Conservation (phyloP, 2,113 vertebrate species). For the Orthonyx spaldingii region DNA sequence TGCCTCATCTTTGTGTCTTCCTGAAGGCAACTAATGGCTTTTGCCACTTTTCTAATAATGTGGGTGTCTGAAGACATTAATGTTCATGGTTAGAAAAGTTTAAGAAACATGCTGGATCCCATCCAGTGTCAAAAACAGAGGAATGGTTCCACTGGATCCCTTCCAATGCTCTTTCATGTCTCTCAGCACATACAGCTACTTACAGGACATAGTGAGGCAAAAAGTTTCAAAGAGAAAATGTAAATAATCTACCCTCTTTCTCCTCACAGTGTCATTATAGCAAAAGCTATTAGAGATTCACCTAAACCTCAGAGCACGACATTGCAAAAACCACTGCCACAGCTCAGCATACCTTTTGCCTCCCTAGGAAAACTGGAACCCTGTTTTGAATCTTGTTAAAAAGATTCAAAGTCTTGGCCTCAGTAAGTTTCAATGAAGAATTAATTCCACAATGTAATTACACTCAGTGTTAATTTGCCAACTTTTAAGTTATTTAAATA, state of each 20-base stretch:
- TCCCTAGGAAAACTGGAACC: background rate
- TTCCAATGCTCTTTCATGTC: background rate
- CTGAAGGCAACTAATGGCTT: background rate
- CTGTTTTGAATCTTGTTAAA: background rate
- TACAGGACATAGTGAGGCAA: background rate
- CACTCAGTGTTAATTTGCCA: background rate
- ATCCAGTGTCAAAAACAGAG: background rate
- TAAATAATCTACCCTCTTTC: background rate
- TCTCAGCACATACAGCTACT: background rate
- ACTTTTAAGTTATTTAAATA: slow-evolving; percentile 36
- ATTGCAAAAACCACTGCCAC: background rate
- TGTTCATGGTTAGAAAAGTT: background rate
- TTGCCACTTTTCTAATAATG: background rate
- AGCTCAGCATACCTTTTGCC: background rate
- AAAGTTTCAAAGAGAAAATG: background rate
- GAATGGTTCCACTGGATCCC: background rate
- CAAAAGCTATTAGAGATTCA: background rate
- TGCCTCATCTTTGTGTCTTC: background rate
- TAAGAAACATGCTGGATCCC: background rate
- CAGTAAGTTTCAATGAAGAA: background rate
- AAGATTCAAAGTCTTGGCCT: background rate
- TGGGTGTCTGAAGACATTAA: background rate
- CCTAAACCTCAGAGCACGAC: background rate
- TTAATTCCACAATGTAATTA: slow-evolving; percentile 36
- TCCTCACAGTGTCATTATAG: background rate